Evolutionary conservation across 1,140 invertebrate genomes (phyloP).

Genomic region (Mizuhopecten yessoensis): DNA sequence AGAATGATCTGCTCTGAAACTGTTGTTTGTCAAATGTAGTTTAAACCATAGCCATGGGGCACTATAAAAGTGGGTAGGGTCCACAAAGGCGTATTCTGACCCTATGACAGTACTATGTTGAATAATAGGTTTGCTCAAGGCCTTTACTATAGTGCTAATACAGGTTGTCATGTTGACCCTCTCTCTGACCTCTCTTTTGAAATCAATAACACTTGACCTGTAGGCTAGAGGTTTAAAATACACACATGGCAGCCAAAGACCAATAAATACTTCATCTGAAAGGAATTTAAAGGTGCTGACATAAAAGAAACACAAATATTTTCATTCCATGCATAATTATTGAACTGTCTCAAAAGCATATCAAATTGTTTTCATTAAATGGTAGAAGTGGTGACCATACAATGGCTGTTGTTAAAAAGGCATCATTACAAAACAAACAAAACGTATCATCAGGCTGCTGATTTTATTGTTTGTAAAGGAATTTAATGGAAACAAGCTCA

Average conservation of each 20-base stretch:
- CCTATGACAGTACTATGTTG: slow-evolving; percentile 15
- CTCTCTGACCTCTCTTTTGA: not conserved
- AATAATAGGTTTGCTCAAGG: not conserved
- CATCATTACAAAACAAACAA: not conserved
- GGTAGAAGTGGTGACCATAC: not conserved
- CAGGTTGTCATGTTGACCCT: not conserved
- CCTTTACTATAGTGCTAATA: not conserved
- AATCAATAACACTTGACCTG: slow-evolving; percentile 33
- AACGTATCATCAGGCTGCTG: no score
- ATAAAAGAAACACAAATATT: slow-evolving; percentile 8
- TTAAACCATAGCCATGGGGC: not conserved
- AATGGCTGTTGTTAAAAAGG: not conserved
- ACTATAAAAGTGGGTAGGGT: not conserved
- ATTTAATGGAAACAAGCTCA: not conserved
- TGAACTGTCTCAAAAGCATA: not conserved
- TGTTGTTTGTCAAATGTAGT: not conserved
- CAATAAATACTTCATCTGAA: not conserved
- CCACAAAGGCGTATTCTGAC: not conserved
- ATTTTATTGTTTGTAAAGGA: not conserved
- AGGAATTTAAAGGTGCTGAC: not conserved
- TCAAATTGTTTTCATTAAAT: not conserved
- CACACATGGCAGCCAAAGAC: not conserved
- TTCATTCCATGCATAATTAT: slow-evolving; percentile 1
- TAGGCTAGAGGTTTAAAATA: slow-evolving; percentile 28
- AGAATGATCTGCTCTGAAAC: not conserved